Percentiles rank a stretch among this genome's conserved stretches.
phyloP scores from a whole-genome alignment of 2,888 invertebrate genomes.

The Harpagoxenus sublaevis region DNA sequence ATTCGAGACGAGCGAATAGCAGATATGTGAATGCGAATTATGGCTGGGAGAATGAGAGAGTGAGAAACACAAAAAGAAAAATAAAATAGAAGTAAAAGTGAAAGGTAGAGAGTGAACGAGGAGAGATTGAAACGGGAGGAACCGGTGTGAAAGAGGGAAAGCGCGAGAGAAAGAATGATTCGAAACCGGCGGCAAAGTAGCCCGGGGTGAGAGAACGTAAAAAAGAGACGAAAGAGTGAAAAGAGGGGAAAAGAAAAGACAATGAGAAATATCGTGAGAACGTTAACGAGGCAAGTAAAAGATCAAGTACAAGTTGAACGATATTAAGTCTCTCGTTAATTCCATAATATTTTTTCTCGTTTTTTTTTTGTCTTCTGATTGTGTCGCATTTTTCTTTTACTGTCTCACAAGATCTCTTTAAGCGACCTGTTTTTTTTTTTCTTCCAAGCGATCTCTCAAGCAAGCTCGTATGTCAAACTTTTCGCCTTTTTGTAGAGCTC shows the following conservation, averaged over 20 bases:
- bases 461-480: slow-evolving; percentile 65
- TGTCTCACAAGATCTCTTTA: slow-evolving; percentile 35
- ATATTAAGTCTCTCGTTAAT: slow-evolving; percentile 41
- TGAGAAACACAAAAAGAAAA: background rate
- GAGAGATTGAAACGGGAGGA: slow-evolving; percentile 14
- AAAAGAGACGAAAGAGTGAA: slow-evolving; percentile 37
- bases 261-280: slow-evolving; percentile 34
- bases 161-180: slow-evolving; percentile 22
- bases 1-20: background rate
- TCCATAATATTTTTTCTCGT: background rate
- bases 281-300: slow-evolving; percentile 60
- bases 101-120: slow-evolving; percentile 4
- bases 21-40: slow-evolving; percentile 5
- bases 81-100: background rate
- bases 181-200: slow-evolving; percentile 31
- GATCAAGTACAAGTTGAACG: slow-evolving; percentile 47
- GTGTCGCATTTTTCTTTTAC: slow-evolving; percentile 47
- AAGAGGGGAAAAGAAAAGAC: slow-evolving; percentile 39
- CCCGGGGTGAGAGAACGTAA: slow-evolving; percentile 11
- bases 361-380: slow-evolving; percentile 1
- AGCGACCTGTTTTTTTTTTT: slow-evolving; percentile 41
- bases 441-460: slow-evolving; percentile 58
- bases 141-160: slow-evolving; percentile 1
- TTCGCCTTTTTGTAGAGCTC: slow-evolving; percentile 69
- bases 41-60: slow-evolving; percentile 34